Conservation (phyloP, 2,113 vertebrate genomes). For the Cyprinodon variegatus region DNA sequence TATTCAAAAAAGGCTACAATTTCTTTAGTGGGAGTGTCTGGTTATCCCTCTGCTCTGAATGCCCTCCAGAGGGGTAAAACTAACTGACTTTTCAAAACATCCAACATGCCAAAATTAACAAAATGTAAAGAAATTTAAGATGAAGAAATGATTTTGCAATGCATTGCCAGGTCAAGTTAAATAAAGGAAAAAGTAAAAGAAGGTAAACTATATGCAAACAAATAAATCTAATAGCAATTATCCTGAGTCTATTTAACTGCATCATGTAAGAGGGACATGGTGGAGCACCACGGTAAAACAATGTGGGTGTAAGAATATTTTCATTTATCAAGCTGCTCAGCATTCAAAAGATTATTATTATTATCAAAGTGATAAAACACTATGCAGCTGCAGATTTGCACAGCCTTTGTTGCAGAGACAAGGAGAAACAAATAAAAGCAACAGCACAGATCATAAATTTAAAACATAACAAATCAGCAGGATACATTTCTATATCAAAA, state of each 20-base stretch:
- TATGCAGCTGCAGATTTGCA: not conserved
- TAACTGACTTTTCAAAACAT: too few relatives aligned
- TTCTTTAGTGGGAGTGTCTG: too few relatives aligned
- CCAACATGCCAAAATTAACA: too few relatives aligned
- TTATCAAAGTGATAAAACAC: constrained; percentile 36
- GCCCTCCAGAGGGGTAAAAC: too few relatives aligned
- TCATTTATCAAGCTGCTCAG: constrained; percentile 21
- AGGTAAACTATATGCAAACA: constrained; percentile 35
- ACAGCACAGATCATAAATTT: not conserved
- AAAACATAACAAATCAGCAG: constrained; percentile 18
- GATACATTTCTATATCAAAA: too few relatives aligned
- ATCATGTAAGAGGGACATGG: constrained; percentile 24
- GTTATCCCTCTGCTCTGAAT: too few relatives aligned
- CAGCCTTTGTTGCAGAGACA: constrained; percentile 17
- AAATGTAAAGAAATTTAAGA: too few relatives aligned
- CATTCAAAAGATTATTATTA: not conserved
- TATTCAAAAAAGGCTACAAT: too few relatives aligned
- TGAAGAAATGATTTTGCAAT: too few relatives aligned
- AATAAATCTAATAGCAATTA: constrained; percentile 49
- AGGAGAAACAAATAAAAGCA: constrained; percentile 15
- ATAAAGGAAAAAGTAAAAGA: constrained; percentile 16
- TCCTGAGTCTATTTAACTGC: constrained; percentile 39
- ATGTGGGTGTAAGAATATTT: constrained; percentile 20
- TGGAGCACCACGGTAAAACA: constrained; percentile 17
- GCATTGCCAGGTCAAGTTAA: too few relatives aligned